Evolutionary conservation across 2,113 vertebrate species (phyloP), one percentile per base, ranked within the genome.

Genomic region (Delphinus delphis): DNA sequence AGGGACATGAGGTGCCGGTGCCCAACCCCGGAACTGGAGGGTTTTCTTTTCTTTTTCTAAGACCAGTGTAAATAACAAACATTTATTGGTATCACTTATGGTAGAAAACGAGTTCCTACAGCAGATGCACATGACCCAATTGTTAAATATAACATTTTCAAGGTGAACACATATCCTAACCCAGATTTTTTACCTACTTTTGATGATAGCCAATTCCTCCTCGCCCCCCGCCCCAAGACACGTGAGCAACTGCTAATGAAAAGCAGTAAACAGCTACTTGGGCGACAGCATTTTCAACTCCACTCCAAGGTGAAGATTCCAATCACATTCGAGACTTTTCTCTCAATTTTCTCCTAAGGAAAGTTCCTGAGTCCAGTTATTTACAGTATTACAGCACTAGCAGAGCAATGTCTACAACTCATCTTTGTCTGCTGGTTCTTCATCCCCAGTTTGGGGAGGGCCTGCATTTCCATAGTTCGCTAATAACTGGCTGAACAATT

Each of bases 401-500:
- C 95, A 98, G 97, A 98, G 93, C 95, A 71, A 14, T 97, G 98
- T 99, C 98, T 99, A 99, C 99, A 99, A 99, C 97, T 99, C 99
- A 1, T 99, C 99, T 97, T 99, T 99, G 31, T 99, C 99, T 71
- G 98, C 98, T 90, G 95, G 91, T 3, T 98, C 96, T 0, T 99
- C 99, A 58, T 99, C 99, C 1, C 98, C 99, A 0, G 99, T 98
- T 0, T 99, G 99, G 0, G 99, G 99, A 81, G 98, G 99, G 0
- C 99, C 99, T 0, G 99, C 99, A 0, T 99, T 99, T 44, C 99
- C 99, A 0, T 99, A 99, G 99, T 99, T 99, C 99, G 98, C 99
- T 99, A 2, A 99, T 99, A 1, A 99, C 99, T 0, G 99, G 99
- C 96, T 99, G 99, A 33, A 99, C 99, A 25, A 99, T 98, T 97